Conservation (phyloP, 2,113 vertebrate species). For the Neotoma lepida region DNA sequence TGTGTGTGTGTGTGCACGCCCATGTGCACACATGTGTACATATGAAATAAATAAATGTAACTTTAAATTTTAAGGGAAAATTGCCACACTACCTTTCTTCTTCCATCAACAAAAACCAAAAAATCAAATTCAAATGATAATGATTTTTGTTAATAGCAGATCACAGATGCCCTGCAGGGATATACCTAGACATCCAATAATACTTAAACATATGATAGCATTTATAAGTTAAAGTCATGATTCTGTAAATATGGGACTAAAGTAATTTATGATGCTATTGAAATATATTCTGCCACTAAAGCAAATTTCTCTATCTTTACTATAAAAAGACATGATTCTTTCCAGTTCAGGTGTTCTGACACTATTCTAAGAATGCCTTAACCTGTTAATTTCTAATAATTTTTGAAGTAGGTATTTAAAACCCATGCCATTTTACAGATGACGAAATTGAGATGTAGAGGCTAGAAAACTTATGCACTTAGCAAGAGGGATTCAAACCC, state of each 20-base stretch:
- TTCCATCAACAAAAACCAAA: slow-evolving; percentile 22
- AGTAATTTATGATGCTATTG: slow-evolving; percentile 26
- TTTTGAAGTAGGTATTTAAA: slow-evolving; percentile 25
- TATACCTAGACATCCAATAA: slow-evolving; percentile 38
- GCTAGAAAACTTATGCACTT: neutral
- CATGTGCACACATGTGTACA: neutral
- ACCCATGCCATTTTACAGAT: slow-evolving; percentile 35
- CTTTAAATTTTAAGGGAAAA: neutral
- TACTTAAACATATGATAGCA: slow-evolving; percentile 35
- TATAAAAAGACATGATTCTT: slow-evolving; percentile 36
- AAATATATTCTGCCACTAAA: slow-evolving; percentile 49
- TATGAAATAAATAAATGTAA: neutral
- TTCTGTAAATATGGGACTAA: neutral
- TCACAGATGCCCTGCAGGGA: neutral
- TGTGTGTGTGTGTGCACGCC: neutral
- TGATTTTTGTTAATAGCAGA: slow-evolving; percentile 28
- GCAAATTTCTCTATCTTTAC: slow-evolving; percentile 16
- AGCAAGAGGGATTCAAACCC: neutral
- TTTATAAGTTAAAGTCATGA: slow-evolving; percentile 40
- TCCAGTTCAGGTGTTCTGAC: neutral
- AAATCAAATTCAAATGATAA: slow-evolving; percentile 27
- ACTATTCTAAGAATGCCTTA: slow-evolving; percentile 28
- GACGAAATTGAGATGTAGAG: neutral
- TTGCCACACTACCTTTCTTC: neutral
- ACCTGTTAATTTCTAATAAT: slow-evolving; percentile 45